Conservation (phyloP, 2,797 vertebrate species). For the Alectoris magna region DNA sequence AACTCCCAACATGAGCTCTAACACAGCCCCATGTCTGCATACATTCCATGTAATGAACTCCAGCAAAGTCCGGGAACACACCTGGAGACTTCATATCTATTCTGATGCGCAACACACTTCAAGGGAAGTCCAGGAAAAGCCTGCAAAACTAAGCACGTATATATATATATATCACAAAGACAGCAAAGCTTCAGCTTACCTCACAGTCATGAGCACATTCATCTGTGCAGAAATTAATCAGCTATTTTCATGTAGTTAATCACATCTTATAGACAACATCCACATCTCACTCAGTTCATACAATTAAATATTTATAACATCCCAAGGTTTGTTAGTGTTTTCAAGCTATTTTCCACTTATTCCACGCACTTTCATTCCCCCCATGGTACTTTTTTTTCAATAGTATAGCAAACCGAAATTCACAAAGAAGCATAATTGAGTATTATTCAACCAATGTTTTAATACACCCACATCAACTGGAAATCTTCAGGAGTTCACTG, state of each 20-base stretch:
- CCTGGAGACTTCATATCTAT: not conserved
- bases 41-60: not conserved
- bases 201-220: not conserved
- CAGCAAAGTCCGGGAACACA: not conserved
- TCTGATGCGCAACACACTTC: not conserved
- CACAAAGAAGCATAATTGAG: conserved; percentile 19
- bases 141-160: not conserved
- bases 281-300: not conserved
- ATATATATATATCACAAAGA: not conserved
- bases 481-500: conserved; percentile 23
- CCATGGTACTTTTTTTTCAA: not conserved
- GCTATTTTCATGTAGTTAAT: not conserved
- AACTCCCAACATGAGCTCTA: not conserved
- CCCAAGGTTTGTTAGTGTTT: not conserved
- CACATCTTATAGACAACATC: not conserved
- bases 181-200: not conserved
- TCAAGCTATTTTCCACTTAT: not conserved
- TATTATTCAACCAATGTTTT: conserved; percentile 31
- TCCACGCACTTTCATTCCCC: not conserved
- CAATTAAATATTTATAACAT: conserved; percentile 37
- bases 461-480: conserved; percentile 5
- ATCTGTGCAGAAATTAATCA: not conserved
- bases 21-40: not conserved
- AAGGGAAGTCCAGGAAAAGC: not conserved
- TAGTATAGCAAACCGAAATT: conserved; percentile 11